Percentiles rank a stretch among this genome's conserved stretches.
Evolutionary conservation across 2,113 vertebrate genomes (phyloP).

Genomic region (Bos javanicus): DNA sequence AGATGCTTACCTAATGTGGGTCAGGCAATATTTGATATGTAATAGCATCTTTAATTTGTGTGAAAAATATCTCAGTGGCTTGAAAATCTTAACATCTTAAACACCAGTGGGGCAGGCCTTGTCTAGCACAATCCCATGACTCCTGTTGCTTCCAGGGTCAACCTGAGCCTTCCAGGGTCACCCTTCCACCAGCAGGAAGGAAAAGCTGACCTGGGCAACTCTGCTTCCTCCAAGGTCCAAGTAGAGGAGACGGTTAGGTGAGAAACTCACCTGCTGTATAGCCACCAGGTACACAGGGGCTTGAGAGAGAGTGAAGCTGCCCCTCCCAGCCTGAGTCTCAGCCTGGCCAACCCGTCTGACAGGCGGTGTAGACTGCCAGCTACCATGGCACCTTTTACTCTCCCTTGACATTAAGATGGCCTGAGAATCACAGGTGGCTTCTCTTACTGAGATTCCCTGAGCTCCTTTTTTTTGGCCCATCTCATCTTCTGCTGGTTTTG

Average conservation of each 20-base stretch:
- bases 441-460: slow-evolving; percentile 31
- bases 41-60: neutral
- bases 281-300: neutral
- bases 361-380: accelerated
- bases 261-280: neutral
- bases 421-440: slow-evolving; percentile 29
- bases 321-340: neutral
- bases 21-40: neutral
- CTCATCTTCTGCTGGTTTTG: slow-evolving; percentile 69
- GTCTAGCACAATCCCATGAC: neutral
- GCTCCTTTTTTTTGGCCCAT: slow-evolving; percentile 53
- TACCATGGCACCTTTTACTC: neutral
- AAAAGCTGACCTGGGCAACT: neutral
- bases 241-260: neutral
- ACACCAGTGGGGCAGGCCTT: neutral
- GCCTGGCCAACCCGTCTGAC: neutral
- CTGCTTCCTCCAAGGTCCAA: neutral
- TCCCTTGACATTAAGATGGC: neutral
- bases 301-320: neutral
- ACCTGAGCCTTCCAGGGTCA: neutral
- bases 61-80: neutral
- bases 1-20: neutral
- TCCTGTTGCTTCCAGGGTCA: neutral
- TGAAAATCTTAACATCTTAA: neutral
- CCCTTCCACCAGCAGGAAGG: neutral